Percentiles rank a stretch among this genome's conserved stretches.
These are phyloP conservation scores for Polypedilum vanderplanki DNA, from an alignment of 1,140 invertebrate species.

Conservation along the genomic window DNA sequence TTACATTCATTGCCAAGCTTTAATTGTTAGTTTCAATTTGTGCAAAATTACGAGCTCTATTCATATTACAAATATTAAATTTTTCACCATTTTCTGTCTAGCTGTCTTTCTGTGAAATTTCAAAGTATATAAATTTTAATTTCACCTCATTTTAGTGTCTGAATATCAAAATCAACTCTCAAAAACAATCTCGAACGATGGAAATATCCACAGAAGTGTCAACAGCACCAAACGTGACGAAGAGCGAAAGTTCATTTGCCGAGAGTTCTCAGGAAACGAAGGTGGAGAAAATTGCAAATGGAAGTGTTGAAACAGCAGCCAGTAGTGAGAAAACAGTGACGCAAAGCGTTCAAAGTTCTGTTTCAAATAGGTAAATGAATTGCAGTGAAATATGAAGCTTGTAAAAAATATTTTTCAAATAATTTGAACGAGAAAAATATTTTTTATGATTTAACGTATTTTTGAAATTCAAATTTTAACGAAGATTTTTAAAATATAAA, in stretches of 20 bases:
- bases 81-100: not conserved
- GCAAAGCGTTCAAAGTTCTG: not conserved
- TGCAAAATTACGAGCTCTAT: not conserved
- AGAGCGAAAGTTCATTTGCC: constrained; percentile 15
- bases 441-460: too few relatives aligned
- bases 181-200: not conserved
- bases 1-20: too few relatives aligned
- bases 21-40: too few relatives aligned
- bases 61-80: not conserved
- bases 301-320: not conserved
- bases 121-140: not conserved
- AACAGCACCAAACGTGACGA: not conserved
- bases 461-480: too few relatives aligned
- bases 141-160: not conserved
- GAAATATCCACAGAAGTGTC: not conserved
- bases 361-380: too few relatives aligned
- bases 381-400: too few relatives aligned
- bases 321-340: not conserved
- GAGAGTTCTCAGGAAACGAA: not conserved
- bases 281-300: constrained; percentile 15
- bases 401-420: too few relatives aligned
- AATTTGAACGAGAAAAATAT: too few relatives aligned
- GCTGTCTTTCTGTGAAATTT: not conserved
- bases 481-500: too few relatives aligned
- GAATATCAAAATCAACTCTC: not conserved